These are phyloP conservation scores for Laticauda colubrina DNA, from an alignment of 2,113 vertebrate genomes.

Conservation along the genomic window DNA sequence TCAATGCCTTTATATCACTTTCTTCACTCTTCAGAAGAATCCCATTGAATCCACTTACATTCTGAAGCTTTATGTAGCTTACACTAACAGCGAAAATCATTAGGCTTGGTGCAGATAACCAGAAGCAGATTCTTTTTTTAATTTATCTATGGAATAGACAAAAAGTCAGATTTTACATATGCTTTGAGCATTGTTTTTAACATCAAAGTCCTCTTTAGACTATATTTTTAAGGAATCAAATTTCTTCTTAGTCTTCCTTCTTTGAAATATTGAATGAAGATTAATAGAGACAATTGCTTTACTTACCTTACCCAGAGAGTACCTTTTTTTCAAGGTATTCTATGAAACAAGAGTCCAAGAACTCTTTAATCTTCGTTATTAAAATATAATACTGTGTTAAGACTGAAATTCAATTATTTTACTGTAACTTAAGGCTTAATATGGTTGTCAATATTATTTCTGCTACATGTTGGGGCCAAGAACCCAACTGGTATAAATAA, in stretches of 20 bases:
- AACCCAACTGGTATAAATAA: neutral
- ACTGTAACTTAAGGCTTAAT: slow-evolving; percentile 8
- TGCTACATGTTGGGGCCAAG: neutral
- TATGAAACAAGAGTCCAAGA: slow-evolving; percentile 33
- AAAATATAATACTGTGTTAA: slow-evolving; percentile 32
- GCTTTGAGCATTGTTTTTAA: neutral
- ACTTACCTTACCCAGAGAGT: slow-evolving; percentile 3
- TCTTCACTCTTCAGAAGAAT: slow-evolving; percentile 10
- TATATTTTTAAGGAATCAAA: neutral
- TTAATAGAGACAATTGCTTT: slow-evolving; percentile 23
- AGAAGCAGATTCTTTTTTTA: slow-evolving; percentile 17
- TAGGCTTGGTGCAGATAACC: neutral
- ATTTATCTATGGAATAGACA: neutral
- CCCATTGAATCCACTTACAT: neutral
- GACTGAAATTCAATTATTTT: neutral
- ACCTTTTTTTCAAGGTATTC: slow-evolving; percentile 35
- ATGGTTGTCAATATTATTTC: slow-evolving; percentile 21
- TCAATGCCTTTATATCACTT: neutral
- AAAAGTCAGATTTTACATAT: neutral
- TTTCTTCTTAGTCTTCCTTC: neutral
- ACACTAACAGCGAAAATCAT: slow-evolving; percentile 2
- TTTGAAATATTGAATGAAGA: slow-evolving; percentile 22
- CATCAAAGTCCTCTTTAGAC: slow-evolving; percentile 25
- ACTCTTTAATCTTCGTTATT: slow-evolving; percentile 36
- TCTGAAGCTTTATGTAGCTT: neutral